A percentile compares a stretch with the other conserved stretches of the same genome.
phyloP scores from a whole-genome alignment of 2,113 vertebrate genomes.

The Coptodon bakossiorum region DNA sequence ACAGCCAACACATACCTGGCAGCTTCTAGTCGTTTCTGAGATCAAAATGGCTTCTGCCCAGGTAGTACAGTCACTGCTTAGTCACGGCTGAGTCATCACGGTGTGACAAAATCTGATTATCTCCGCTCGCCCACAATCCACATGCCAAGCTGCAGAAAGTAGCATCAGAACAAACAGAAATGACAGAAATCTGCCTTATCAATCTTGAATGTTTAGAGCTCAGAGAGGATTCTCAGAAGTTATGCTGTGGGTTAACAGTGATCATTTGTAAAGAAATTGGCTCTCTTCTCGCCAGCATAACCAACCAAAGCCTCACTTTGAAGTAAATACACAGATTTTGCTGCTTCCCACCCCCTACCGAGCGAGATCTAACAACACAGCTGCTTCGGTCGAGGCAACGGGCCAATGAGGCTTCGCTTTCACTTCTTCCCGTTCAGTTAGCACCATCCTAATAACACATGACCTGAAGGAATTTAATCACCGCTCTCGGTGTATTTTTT shows the following conservation, averaged over 20 bases:
- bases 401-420: neutral
- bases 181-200: neutral
- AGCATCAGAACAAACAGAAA: neutral
- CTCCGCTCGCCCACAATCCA: slow-evolving; percentile 50
- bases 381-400: neutral
- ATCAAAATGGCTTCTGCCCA: slow-evolving; percentile 54
- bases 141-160: slow-evolving; percentile 37
- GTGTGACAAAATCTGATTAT: slow-evolving; percentile 47
- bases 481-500: neutral
- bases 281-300: neutral
- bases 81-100: slow-evolving; percentile 55
- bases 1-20: slow-evolving; percentile 25
- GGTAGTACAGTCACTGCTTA: slow-evolving; percentile 49
- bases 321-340: slow-evolving; percentile 11
- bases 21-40: slow-evolving; percentile 5
- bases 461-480: neutral
- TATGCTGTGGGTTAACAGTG: neutral
- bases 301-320: slow-evolving; percentile 15
- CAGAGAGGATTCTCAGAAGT: neutral
- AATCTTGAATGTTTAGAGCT: neutral
- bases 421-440: slow-evolving; percentile 11
- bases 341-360: neutral
- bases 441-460: neutral
- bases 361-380: slow-evolving; percentile 36
- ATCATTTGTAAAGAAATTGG: neutral